phyloP scores from a whole-genome alignment of 2,888 invertebrate genomes.

The Platycheirus albimanus region DNA sequence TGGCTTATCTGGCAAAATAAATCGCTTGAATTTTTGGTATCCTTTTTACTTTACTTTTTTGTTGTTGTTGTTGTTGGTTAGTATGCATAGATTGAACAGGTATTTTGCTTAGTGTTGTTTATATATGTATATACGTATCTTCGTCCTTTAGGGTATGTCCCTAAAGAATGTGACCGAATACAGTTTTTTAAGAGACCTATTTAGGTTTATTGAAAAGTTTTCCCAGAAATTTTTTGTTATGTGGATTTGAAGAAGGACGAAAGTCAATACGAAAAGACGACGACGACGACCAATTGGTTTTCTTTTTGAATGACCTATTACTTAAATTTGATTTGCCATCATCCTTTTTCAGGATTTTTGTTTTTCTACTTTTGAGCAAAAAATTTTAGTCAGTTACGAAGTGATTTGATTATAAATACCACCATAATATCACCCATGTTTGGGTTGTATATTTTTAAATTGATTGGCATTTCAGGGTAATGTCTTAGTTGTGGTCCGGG shows the following conservation, averaged over 20 bases:
- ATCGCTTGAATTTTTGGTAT: slow-evolving; percentile 21
- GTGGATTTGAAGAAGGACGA: neutral
- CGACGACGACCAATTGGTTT: slow-evolving; percentile 12
- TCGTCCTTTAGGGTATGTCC: slow-evolving; percentile 15
- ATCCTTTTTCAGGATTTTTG: slow-evolving; percentile 14
- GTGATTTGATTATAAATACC: too few species aligned
- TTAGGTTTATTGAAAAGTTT: slow-evolving; percentile 29
- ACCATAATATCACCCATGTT: too few species aligned
- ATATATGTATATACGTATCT: neutral
- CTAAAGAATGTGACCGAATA: slow-evolving; percentile 30
- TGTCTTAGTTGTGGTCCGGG: too few species aligned
- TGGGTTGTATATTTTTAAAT: too few species aligned
- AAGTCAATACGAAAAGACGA: slow-evolving; percentile 3
- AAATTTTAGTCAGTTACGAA: too few species aligned
- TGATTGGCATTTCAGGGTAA: too few species aligned
- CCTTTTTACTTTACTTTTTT: too few species aligned
- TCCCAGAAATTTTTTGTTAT: neutral
- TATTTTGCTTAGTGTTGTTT: slow-evolving; percentile 18
- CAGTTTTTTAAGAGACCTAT: slow-evolving; percentile 7
- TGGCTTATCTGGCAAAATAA: slow-evolving; percentile 35
- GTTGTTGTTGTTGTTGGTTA: neutral
- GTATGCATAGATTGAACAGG: slow-evolving; percentile 14
- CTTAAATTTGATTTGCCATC: slow-evolving; percentile 11
- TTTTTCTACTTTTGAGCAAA: neutral
- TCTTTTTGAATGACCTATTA: slow-evolving; percentile 18